Base-by-base conservation (phyloP, 2,797 vertebrate genomes). In the Salarias fasciatus region DNA sequence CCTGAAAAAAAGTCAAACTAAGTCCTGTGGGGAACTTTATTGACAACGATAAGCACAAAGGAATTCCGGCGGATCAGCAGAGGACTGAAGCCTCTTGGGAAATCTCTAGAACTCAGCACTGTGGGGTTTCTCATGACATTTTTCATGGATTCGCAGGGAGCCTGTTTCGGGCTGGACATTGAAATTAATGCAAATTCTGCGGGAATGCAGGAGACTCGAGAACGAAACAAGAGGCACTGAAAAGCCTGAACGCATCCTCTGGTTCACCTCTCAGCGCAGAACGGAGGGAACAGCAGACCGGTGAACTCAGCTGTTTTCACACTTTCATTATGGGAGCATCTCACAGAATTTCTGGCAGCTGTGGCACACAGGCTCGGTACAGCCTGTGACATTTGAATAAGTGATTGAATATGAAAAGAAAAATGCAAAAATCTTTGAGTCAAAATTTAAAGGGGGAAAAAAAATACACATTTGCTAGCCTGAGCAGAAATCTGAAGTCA, bases 101-200 rank as follows among this genome's bases (percentile, higher is more conserved):
- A 43, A 33, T 52, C 38, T 10, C 38, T 38, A 0, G 1, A 53
- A 68, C 63, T 40, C 43, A 65, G 52, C 46, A 52, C 13, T 13
- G 53, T 38, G 54, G 36, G 44, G n/a, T n/a, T n/a, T n/a, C n/a
- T n/a, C 56, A 45, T 60, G 44, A 41, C 6, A 35, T 9, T 56
- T 65, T 71, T 69, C 48, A 60, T 61, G 13, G 49, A 60, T 72
- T 54, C 61, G 48, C 48, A 49, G 38, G 37, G 14, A 40, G 41
- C 38, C 35, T 30, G 43, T 61, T 61, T 46, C 24, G 9, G 52
- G 3, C 5, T 14, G 6, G 65, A 53, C 28, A 71, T 53, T 48
- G 48, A 74, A 73, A 69, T 73, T 0, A 38, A 80, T 69, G 46
- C 46, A 57, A 47, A 58, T 57, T 66, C 59, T 40, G 63, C 35